phyloP scores from a whole-genome alignment of 2,113 vertebrate species.

The Pontoporia blainvillei region DNA sequence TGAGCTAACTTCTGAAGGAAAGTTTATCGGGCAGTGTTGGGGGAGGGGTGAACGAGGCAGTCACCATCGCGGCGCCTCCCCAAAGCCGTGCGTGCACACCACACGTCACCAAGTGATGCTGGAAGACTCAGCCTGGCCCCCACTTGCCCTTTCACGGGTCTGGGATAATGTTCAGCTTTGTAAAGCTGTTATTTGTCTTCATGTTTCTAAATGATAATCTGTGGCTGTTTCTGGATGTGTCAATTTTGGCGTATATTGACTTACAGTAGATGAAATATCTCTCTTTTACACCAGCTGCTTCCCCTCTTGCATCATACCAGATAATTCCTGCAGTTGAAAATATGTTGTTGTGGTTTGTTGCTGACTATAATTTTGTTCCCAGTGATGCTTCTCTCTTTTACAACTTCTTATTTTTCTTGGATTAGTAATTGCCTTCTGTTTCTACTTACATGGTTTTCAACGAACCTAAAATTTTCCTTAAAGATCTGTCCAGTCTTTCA shows the following conservation, averaged over 20 bases:
- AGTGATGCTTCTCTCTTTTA: not conserved
- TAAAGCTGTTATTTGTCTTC: not conserved
- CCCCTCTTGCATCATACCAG: not conserved
- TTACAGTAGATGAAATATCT: not conserved
- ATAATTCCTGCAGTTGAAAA: not conserved
- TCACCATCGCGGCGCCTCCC: rapidly evolving
- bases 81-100: not conserved
- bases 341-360: not conserved
- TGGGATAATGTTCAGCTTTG: not conserved
- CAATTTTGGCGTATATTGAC: not conserved
- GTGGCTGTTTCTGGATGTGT: not conserved
- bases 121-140: not conserved
- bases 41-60: rapidly evolving
- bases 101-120: not conserved
- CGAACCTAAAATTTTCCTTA: not conserved
- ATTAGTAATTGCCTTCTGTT: not conserved
- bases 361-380: not conserved
- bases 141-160: not conserved
- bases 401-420: not conserved
- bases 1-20: not conserved
- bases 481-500: not conserved
- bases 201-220: not conserved
- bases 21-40: too few relatives aligned
- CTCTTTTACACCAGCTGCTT: not conserved
- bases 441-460: not conserved